These are phyloP conservation scores for Pseudolaguvia tuberculata DNA, from an alignment of 2,113 vertebrate species.

Conservation along the genomic window DNA sequence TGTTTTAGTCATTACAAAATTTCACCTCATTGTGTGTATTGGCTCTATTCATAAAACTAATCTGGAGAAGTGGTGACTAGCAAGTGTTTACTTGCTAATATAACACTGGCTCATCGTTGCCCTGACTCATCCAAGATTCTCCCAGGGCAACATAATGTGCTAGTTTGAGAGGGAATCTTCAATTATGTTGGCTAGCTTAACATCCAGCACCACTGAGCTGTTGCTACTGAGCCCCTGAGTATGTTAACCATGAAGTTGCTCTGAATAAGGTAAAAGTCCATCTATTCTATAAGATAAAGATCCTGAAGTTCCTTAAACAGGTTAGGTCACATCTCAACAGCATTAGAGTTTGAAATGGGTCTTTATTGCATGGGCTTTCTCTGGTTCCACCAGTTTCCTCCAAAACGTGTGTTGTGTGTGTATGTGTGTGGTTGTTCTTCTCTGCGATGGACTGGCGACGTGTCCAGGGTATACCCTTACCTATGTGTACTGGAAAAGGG, in stretches of 20 bases:
- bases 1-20: neutral
- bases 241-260: too few relatives aligned
- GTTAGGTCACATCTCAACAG: neutral
- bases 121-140: neutral
- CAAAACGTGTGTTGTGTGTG: too few relatives aligned
- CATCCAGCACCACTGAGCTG: too few relatives aligned
- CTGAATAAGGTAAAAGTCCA: too few relatives aligned
- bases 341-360: neutral
- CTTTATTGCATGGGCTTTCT: too few relatives aligned
- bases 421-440: too few relatives aligned
- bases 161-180: neutral
- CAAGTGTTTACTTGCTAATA: neutral
- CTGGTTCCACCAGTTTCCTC: too few relatives aligned
- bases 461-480: too few relatives aligned
- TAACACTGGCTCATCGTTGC: neutral
- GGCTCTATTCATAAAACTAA: neutral
- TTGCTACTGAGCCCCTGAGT: too few relatives aligned
- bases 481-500: too few relatives aligned
- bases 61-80: neutral
- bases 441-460: too few relatives aligned
- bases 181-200: neutral
- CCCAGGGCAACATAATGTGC: neutral
- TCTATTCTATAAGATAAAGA: too few relatives aligned
- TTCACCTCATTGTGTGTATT: neutral
- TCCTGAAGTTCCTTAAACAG: neutral